Evolutionary conservation across 2,797 vertebrate species (phyloP).

Genomic region (Otolemur crassicaudatus): DNA sequence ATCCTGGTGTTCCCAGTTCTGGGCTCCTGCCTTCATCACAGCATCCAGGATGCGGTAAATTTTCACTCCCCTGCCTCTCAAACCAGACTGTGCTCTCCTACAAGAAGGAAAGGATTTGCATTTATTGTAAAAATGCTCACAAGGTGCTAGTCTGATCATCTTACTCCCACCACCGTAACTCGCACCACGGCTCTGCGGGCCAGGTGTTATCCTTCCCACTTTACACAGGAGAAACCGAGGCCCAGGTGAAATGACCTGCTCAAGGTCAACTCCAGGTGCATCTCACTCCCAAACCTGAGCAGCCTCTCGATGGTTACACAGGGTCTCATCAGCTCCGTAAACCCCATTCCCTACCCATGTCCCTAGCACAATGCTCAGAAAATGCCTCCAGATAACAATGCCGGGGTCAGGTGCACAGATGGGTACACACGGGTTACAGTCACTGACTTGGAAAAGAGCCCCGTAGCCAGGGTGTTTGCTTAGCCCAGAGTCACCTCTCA

Average conservation of each 20-base stretch:
- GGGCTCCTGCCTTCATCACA: background rate
- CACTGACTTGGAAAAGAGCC: background rate
- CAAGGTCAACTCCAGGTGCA: background rate
- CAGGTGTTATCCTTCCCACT: background rate
- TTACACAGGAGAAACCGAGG: background rate
- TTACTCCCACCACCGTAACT: background rate
- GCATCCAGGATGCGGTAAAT: too few relatives aligned
- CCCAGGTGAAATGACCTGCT: background rate
- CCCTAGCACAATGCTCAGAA: background rate
- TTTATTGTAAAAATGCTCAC: too few relatives aligned
- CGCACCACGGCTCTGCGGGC: background rate
- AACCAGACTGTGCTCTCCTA: background rate
- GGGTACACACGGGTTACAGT: too few relatives aligned
- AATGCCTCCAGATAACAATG: background rate
- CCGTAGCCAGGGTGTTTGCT: background rate
- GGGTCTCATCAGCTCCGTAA: background rate
- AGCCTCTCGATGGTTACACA: background rate
- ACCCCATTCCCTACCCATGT: too few relatives aligned
- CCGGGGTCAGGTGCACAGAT: background rate
- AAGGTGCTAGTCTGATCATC: background rate
- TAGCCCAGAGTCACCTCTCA: background rate
- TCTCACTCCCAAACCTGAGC: background rate
- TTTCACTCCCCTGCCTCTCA: background rate
- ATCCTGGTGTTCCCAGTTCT: background rate
- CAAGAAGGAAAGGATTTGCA: background rate